These are phyloP conservation scores for Onthophagus sagittarius DNA, from an alignment of 2,888 invertebrate species.

Conservation along the genomic window DNA sequence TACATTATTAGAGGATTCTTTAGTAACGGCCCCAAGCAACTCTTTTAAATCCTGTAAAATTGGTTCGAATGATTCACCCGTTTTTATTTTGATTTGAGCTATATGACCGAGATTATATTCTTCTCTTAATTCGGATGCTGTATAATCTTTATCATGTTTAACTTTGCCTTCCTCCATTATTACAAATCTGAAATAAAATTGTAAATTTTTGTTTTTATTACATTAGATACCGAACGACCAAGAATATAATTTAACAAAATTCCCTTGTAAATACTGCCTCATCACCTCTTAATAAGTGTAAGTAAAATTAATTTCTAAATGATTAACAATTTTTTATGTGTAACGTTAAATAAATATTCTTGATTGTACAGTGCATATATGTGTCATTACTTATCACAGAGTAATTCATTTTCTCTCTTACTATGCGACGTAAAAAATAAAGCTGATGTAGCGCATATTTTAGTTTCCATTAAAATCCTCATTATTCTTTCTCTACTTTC, in stretches of 20 bases:
- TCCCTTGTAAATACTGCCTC: no score
- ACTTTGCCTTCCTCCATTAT: slow-evolving; percentile 80
- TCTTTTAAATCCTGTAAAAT: not conserved
- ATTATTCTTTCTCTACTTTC: slow-evolving; percentile 50
- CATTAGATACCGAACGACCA: no score
- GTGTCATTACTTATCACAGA: slow-evolving; percentile 52
- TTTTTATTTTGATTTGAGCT: not conserved
- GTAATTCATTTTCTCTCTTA: slow-evolving; percentile 82
- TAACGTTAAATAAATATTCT: not conserved
- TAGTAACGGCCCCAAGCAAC: not conserved
- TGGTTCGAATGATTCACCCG: not conserved
- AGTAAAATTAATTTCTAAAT: no score
- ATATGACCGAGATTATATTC: slow-evolving; percentile 60
- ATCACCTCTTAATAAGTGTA: no score
- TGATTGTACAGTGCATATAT: not conserved
- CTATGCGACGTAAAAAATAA: slow-evolving; percentile 80
- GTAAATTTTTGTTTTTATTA: no score
- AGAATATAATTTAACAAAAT: no score
- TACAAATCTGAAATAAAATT: slow-evolving; percentile 57
- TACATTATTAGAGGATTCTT: not conserved
- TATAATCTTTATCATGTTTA: slow-evolving; percentile 60
- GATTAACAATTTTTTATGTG: not conserved
- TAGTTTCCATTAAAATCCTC: slow-evolving; percentile 35
- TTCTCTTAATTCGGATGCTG: slow-evolving; percentile 71
- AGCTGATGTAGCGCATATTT: slow-evolving; percentile 51